Evolutionary conservation across 1,140 invertebrate species (phyloP).

Genomic region (Aphis craccivora): DNA sequence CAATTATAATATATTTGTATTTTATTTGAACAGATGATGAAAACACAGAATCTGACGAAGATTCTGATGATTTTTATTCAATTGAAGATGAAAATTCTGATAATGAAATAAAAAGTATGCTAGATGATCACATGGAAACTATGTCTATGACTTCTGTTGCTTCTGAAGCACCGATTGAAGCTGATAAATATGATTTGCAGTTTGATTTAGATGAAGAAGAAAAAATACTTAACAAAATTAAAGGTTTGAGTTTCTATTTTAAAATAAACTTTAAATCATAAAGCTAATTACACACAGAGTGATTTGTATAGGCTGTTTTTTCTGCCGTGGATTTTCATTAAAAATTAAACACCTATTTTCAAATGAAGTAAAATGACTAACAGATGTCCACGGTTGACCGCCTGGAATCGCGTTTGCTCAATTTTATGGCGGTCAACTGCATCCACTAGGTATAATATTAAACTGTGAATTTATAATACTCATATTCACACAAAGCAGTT

Average conservation of each 20-base stretch:
- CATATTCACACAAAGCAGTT: no score
- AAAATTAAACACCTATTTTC: no score
- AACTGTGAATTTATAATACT: no score
- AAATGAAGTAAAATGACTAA: no score
- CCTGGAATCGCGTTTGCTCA: no score
- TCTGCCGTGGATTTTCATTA: no score
- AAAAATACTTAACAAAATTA: conserved; percentile 75
- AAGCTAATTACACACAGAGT: no score
- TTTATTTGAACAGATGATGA: conserved; percentile 20
- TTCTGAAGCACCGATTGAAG: conserved; percentile 62
- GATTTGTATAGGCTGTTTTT: no score
- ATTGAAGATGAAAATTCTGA: conserved; percentile 69
- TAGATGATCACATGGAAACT: conserved; percentile 62
- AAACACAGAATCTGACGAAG: conserved; percentile 8
- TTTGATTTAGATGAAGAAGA: conserved; percentile 80
- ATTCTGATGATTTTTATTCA: conserved; percentile 64
- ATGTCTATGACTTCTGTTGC: conserved; percentile 64
- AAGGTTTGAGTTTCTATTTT: conserved; percentile 64
- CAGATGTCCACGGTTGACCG: no score
- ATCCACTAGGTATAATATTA: no score
- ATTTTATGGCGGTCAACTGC: no score
- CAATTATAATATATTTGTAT: not conserved
- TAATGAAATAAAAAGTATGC: conserved; percentile 32
- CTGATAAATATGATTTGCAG: conserved; percentile 66
- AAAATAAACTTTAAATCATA: not conserved